A percentile compares a stretch with the other conserved stretches of the same genome.
Evolutionary conservation across 2,888 invertebrate genomes (phyloP).

Genomic region (Noctua pronuba): DNA sequence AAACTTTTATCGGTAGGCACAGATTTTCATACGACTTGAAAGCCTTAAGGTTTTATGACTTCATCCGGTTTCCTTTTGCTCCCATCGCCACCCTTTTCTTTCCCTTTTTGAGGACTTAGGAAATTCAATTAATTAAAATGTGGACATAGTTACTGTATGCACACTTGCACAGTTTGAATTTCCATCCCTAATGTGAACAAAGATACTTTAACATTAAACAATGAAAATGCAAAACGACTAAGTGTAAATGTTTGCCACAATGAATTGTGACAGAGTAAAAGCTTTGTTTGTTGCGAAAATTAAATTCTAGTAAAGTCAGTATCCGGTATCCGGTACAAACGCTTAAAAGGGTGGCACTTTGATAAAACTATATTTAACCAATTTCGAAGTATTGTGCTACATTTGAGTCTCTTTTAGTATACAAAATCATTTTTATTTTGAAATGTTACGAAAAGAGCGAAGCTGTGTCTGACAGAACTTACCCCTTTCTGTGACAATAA

Average conservation of each 20-base stretch:
- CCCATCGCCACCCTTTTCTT: neutral
- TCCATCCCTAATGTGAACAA: conserved; percentile 63
- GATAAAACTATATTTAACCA: conserved; percentile 69
- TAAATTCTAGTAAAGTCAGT: conserved; percentile 78
- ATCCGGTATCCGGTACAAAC: conserved; percentile 72
- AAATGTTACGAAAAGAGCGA: conserved; percentile 70
- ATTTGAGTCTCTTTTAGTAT: conserved; percentile 53
- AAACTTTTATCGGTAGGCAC: conserved; percentile 77
- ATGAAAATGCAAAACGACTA: conserved; percentile 77
- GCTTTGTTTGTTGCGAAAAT: conserved; percentile 82
- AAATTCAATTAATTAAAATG: conserved; percentile 34
- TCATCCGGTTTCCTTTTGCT: conserved; percentile 59
- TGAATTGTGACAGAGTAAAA: conserved; percentile 84
- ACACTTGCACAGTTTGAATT: conserved; percentile 23
- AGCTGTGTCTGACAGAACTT: conserved; percentile 70
- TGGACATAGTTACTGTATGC: conserved; percentile 14
- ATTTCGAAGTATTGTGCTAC: conserved; percentile 49
- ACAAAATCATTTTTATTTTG: conserved; percentile 68
- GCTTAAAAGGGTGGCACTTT: conserved; percentile 71
- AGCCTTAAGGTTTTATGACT: conserved; percentile 73
- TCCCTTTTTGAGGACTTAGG: conserved; percentile 8
- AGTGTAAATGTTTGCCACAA: conserved; percentile 79
- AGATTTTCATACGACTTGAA: conserved; percentile 75
- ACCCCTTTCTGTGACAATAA: conserved; percentile 77
- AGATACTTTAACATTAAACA: conserved; percentile 75